Evolutionary conservation across 2,797 vertebrate genomes (phyloP), one percentile per base, ranked within the genome.

Genomic region (Sphaeramia orbicularis): DNA sequence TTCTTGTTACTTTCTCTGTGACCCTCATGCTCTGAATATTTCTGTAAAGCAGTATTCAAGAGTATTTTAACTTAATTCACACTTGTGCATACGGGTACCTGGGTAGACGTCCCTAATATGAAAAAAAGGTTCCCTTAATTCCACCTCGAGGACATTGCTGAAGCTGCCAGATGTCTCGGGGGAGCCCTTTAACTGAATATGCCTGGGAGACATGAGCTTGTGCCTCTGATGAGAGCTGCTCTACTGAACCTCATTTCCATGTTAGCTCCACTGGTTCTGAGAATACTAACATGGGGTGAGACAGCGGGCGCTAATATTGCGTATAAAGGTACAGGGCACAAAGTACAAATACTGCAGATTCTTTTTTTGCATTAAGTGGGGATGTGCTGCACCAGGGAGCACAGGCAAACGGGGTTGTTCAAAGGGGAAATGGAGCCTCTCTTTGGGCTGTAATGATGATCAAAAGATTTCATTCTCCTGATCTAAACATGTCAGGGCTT

Each of bases 181-280:
- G 78, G 88, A 85, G 56, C 36, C 43, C 36, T 68, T 70, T 51
- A 55, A 73, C 68, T 71, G 81, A 86, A 78, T 57, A 57, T 70
- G 56, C 76, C 76, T 50, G 7, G 16, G 85, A 83, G 80, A 87
- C 76, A 48, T 2, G 41, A 75, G 36, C 62, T 38, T 2, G 11
- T 16, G 81, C 56, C 43, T 81, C 67, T 71, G 71, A 74, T 67
- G 70, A 81, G 71, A 71, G 71, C 76, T 54, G 53, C 56, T 71
- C 50, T 57, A 24, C 67, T 64, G 44, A 74, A 51, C 57, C 70
- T 84, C 62, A 80, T 83, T 81, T 81, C 64, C 76, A 82, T 63
- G 68, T 74, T 69, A 67, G 83, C 74, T 58, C 66, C 42, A 7
- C 43, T 44, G 37, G 63, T 52, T 41, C 49, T 11, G 47, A 58